These are phyloP conservation scores for Acheta domesticus DNA, from an alignment of 2,888 invertebrate genomes.

Conservation along the genomic window DNA sequence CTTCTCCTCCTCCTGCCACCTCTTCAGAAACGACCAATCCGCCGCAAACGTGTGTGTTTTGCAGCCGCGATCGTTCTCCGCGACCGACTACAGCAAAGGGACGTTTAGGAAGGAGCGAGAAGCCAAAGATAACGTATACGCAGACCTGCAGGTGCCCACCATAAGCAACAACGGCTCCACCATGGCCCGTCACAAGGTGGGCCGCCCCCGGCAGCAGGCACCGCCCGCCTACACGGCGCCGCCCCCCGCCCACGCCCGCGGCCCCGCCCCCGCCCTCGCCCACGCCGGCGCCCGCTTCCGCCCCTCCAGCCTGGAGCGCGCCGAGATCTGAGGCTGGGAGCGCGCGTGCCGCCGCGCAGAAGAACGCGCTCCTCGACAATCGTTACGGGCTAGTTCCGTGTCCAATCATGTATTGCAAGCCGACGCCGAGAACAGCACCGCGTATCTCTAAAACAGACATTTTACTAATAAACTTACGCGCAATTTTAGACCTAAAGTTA, in stretches of 20 bases:
- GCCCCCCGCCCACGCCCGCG: conserved; percentile 28
- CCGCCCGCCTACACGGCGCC: conserved; percentile 31
- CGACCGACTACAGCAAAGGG: conserved; percentile 28
- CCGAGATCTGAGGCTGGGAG: conserved; percentile 32
- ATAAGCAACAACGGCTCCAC: conserved; percentile 42
- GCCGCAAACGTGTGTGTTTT: conserved; percentile 27
- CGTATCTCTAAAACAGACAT: too few relatives aligned
- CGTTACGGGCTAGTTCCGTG: too few relatives aligned
- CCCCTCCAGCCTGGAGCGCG: conserved; percentile 36
- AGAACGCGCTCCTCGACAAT: too few relatives aligned
- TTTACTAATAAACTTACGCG: too few relatives aligned
- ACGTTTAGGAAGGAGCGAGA: conserved; percentile 32
- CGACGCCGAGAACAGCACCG: too few relatives aligned
- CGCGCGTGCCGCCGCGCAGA: too few relatives aligned
- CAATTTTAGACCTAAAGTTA: too few relatives aligned
- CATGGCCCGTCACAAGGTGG: conserved; percentile 32
- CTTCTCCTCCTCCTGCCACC: background rate
- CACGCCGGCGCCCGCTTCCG: conserved; percentile 34
- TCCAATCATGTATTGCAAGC: too few relatives aligned
- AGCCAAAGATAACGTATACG: conserved; percentile 43
- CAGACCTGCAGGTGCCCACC: conserved; percentile 45
- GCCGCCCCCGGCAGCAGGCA: conserved; percentile 25
- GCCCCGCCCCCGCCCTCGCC: conserved; percentile 33
- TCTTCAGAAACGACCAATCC: background rate
- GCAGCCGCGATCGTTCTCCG: conserved; percentile 31